phyloP scores from a whole-genome alignment of 1,140 invertebrate genomes.

The Bombus pyrosoma region DNA sequence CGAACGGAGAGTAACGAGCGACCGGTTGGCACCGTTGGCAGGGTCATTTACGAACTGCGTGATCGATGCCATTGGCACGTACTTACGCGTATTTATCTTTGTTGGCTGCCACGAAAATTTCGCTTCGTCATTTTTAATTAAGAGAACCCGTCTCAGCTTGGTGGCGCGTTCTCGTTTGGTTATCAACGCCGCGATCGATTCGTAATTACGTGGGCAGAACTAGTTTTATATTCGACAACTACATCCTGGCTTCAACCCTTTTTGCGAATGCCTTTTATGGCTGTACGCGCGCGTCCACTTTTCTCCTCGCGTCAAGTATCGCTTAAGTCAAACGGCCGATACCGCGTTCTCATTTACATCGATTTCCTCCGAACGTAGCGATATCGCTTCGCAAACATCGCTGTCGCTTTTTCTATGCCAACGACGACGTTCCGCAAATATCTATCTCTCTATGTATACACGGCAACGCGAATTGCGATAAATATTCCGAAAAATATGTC shows the following conservation, averaged over 20 bases:
- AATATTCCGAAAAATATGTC: neutral
- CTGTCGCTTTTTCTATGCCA: too few species aligned
- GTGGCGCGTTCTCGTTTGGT: conserved; percentile 53
- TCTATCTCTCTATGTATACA: too few species aligned
- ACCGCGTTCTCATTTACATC: too few species aligned
- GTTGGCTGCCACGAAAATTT: conserved; percentile 26
- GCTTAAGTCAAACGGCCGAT: too few species aligned
- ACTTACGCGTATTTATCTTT: conserved; percentile 44
- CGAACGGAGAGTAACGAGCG: conserved; percentile 55
- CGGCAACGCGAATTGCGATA: neutral
- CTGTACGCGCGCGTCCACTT: neutral
- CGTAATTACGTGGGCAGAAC: conserved; percentile 48
- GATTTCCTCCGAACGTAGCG: too few species aligned
- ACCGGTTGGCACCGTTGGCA: conserved; percentile 29
- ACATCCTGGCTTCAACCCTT: conserved; percentile 18
- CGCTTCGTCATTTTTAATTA: conserved; percentile 68
- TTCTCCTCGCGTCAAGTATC: neutral
- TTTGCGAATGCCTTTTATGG: conserved; percentile 31
- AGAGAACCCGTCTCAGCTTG: conserved; percentile 39
- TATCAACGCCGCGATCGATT: conserved; percentile 51
- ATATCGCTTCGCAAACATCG: too few species aligned
- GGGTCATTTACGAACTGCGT: conserved; percentile 48
- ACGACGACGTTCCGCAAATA: too few species aligned
- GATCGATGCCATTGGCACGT: conserved; percentile 61
- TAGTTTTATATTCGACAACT: conserved; percentile 44